Percentiles rank a stretch among this genome's conserved stretches.
phyloP scores from a whole-genome alignment of 1,140 invertebrate genomes.

The Diabrotica virgifera region DNA sequence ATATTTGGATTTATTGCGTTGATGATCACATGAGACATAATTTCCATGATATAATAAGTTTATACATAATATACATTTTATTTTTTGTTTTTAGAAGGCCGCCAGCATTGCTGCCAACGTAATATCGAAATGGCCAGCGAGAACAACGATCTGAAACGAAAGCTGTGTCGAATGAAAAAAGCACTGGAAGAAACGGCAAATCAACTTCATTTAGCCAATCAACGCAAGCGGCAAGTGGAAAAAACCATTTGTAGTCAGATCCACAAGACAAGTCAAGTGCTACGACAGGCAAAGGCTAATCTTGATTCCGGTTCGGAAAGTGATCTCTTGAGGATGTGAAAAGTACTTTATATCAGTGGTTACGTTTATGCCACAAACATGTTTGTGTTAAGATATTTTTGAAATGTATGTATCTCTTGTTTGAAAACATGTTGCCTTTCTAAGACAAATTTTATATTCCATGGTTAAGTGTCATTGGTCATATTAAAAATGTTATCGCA shows the following conservation, averaged over 20 bases:
- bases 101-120: conserved; percentile 37
- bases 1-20: too few relatives aligned
- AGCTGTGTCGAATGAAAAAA: conserved; percentile 55
- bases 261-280: conserved; percentile 60
- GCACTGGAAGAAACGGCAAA: conserved; percentile 57
- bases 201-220: conserved; percentile 57
- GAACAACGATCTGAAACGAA: conserved; percentile 55
- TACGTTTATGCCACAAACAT: too few relatives aligned
- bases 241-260: conserved; percentile 62
- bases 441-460: too few relatives aligned
- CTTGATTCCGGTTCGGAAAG: conserved; percentile 49
- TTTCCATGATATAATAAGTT: background rate
- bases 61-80: conserved; percentile 7
- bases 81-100: conserved; percentile 33
- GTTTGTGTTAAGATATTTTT: too few relatives aligned
- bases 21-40: too few relatives aligned
- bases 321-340: conserved; percentile 31
- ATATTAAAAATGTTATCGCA: too few relatives aligned
- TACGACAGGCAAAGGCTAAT: conserved; percentile 59
- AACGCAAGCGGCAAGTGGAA: conserved; percentile 58
- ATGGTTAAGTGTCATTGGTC: too few relatives aligned
- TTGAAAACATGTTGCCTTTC: too few relatives aligned
- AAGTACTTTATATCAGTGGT: background rate
- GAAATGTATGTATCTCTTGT: too few relatives aligned
- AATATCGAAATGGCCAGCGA: conserved; percentile 56